Percentiles rank a stretch among this genome's conserved stretches.
phyloP scores from a whole-genome alignment of 2,888 invertebrate genomes.

The Synergus gifuensis region DNA sequence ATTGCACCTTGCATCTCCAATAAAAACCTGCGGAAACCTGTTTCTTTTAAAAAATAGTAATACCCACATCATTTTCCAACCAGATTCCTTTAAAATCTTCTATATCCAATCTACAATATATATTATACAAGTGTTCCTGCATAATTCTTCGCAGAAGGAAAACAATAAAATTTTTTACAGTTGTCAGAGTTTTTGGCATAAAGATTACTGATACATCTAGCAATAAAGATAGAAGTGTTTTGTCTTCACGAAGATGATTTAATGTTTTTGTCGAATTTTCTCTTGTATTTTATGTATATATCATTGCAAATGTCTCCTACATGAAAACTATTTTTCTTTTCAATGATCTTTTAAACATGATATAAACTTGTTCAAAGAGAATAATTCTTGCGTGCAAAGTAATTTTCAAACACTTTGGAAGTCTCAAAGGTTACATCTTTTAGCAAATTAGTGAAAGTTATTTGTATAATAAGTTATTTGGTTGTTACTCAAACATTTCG shows the following conservation, averaged over 20 bases:
- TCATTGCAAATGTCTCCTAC: neutral
- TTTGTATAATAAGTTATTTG: neutral
- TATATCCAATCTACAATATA: neutral
- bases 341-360: neutral
- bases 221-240: constrained; percentile 25
- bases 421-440: neutral
- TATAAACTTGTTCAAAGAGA: neutral
- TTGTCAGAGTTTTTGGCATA: constrained; percentile 2
- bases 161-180: constrained; percentile 33
- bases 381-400: neutral
- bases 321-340: neutral
- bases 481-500: constrained; percentile 2
- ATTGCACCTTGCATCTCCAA: neutral
- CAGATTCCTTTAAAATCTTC: constrained; percentile 7
- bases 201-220: constrained; percentile 23
- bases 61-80: neutral
- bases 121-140: too few species aligned
- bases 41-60: neutral
- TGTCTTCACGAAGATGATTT: constrained; percentile 25
- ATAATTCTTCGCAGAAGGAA: constrained; percentile 15
- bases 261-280: constrained; percentile 8
- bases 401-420: constrained; percentile 2
- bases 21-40: neutral
- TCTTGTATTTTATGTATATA: neutral
- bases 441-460: neutral